These are phyloP conservation scores for Apodemus agrarius DNA, from an alignment of 2,797 vertebrate genomes.

Conservation along the genomic window DNA sequence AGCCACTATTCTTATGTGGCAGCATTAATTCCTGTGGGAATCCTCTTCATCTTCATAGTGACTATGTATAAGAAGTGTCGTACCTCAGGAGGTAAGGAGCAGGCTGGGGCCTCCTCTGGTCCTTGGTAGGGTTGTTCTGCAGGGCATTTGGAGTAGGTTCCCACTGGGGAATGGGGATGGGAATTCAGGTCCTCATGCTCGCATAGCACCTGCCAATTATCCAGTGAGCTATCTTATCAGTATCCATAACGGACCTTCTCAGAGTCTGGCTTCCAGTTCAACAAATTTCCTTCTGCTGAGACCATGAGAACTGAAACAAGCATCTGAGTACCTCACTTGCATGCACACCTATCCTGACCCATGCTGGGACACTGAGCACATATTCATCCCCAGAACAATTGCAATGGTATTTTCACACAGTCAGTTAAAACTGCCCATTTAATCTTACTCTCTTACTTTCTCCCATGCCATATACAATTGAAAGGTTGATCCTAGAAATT, in stretches of 20 bases:
- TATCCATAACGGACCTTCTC: background rate
- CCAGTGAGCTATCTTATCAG: background rate
- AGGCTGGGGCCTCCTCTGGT: too few species aligned
- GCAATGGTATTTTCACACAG: background rate
- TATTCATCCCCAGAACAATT: background rate
- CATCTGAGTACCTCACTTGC: too few species aligned
- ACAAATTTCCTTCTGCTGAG: background rate
- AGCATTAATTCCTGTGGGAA: too few species aligned
- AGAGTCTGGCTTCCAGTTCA: background rate
- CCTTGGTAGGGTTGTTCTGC: background rate
- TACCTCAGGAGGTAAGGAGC: too few species aligned
- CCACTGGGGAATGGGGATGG: too few species aligned
- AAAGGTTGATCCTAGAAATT: background rate
- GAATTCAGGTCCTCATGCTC: too few species aligned
- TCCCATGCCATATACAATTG: background rate
- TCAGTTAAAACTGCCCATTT: too few species aligned
- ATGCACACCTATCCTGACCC: background rate
- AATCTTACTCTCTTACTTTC: background rate
- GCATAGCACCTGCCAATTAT: too few species aligned
- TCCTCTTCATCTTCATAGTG: too few species aligned
- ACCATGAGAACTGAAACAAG: background rate
- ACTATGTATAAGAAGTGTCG: too few species aligned
- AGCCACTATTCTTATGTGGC: too few species aligned
- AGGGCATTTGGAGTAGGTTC: too few species aligned
- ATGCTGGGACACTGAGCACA: background rate